These are phyloP conservation scores for Lasioglossum albipes DNA, from an alignment of 1,140 invertebrate genomes.

Conservation along the genomic window DNA sequence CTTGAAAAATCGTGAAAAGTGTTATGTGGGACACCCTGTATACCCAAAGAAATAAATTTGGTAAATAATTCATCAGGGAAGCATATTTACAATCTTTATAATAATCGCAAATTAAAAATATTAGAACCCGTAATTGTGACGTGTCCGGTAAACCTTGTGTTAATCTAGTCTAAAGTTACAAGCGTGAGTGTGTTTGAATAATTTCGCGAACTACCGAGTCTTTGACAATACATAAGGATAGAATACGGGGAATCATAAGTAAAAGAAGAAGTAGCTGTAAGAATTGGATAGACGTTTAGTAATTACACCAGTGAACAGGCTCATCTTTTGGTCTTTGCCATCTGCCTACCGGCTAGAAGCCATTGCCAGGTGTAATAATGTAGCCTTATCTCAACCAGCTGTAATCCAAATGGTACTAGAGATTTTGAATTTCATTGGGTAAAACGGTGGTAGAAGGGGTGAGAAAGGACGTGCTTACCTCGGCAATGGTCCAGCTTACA, in stretches of 20 bases:
- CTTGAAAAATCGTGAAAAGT: too few relatives aligned
- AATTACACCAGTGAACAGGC: constrained; percentile 17
- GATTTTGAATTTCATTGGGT: constrained; percentile 69
- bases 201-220: too few relatives aligned
- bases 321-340: constrained; percentile 38
- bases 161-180: too few relatives aligned
- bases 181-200: too few relatives aligned
- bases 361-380: constrained; percentile 64
- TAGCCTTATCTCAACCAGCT: constrained; percentile 67
- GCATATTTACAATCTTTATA: too few relatives aligned
- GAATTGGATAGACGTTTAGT: background rate
- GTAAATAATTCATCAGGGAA: too few relatives aligned
- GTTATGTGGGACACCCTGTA: too few relatives aligned
- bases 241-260: background rate
- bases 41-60: too few relatives aligned
- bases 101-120: too few relatives aligned
- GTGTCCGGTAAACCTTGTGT: too few relatives aligned
- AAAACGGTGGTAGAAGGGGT: constrained; percentile 25
- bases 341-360: constrained; percentile 53
- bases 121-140: too few relatives aligned
- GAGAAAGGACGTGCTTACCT: constrained; percentile 20
- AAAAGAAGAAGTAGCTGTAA: background rate
- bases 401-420: constrained; percentile 62
- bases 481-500: constrained; percentile 42
- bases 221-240: too few relatives aligned